Percentiles rank a stretch among this genome's conserved stretches.
Evolutionary conservation across 2,888 invertebrate species (phyloP).

Genomic region (Pollenia angustigena): DNA sequence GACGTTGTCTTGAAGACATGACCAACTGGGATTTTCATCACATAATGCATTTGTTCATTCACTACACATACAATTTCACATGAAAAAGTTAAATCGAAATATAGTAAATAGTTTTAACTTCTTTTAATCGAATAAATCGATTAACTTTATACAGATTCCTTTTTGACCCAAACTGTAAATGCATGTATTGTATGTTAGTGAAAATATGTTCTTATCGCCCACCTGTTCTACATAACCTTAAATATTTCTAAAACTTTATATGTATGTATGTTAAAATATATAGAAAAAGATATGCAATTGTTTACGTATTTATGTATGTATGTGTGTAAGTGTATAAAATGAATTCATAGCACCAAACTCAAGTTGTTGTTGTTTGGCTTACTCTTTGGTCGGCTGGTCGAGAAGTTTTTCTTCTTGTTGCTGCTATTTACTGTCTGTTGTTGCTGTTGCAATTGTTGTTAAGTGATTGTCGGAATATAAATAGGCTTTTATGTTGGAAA

Average conservation of each 20-base stretch:
- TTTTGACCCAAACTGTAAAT: no score
- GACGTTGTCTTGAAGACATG: no score
- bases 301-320: background rate
- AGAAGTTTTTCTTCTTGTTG: slow-evolving; percentile 32
- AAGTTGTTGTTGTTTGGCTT: slow-evolving; percentile 41
- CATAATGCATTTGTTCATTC: no score
- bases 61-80: no score
- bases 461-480: slow-evolving; percentile 48
- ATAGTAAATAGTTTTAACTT: no score
- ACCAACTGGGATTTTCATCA: no score
- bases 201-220: slow-evolving; percentile 11
- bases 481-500: slow-evolving; percentile 43
- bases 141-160: no score
- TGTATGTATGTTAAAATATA: background rate
- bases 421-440: slow-evolving; percentile 7
- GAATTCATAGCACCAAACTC: slow-evolving; percentile 29
- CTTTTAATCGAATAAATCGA: no score
- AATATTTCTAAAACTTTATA: background rate
- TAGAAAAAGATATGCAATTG: background rate
- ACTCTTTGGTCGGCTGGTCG: slow-evolving; percentile 26
- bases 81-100: no score
- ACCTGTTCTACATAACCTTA: slow-evolving; percentile 6
- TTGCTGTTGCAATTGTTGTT: slow-evolving; percentile 23
- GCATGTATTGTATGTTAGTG: background rate
- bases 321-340: background rate